Base-by-base conservation (phyloP, 2,113 vertebrate genomes). In the Talpa occidentalis region DNA sequence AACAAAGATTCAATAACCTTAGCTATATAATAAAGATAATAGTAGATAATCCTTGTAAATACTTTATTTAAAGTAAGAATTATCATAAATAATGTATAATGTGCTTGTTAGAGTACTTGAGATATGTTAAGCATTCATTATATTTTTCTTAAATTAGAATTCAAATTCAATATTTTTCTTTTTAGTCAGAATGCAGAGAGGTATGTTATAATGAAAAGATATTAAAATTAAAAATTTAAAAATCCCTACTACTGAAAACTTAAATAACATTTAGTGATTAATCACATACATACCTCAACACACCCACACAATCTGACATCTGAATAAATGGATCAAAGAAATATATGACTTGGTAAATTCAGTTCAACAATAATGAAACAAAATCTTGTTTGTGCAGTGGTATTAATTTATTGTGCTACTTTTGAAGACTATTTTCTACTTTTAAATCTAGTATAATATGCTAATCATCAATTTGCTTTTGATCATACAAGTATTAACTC, bases 401-500 rank as follows among this genome's bases (percentile, higher is more conserved):
- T 67, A 26, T 93, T 87, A 87, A 54, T 2, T 82, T 74, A 77
- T 35, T 59, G 7, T 83, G 21, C 60, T 87, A 66, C 47, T 5
- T 66, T 66, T 85, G 10, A 80, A 90, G 17, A 8, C 17, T 79
- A 30, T 60, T 64, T 95, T 82, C 59, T 44, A 2, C 28, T 91
- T 90, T 44, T 16, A 4, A n/a, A 90, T 47, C 40, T 96, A 49
- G 9, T 62, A 72, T 72, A 77, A 88, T 90, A 66, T 28, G 35
- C 26, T 84, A 49, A 35, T 96, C 72, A 94, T 91, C 93, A 88
- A 3, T 26, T 91, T 95, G 40, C 70, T 80, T 84, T 93, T 92
- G 56, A 91, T 77, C 80, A 42, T 14, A 32, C 90, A 72, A 88
- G 6, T 81, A 30, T 79, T 92, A 93, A 67, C 60, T 91, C 42